Base-by-base conservation (phyloP, 2,797 vertebrate species). In the Anguilla pacifica region DNA sequence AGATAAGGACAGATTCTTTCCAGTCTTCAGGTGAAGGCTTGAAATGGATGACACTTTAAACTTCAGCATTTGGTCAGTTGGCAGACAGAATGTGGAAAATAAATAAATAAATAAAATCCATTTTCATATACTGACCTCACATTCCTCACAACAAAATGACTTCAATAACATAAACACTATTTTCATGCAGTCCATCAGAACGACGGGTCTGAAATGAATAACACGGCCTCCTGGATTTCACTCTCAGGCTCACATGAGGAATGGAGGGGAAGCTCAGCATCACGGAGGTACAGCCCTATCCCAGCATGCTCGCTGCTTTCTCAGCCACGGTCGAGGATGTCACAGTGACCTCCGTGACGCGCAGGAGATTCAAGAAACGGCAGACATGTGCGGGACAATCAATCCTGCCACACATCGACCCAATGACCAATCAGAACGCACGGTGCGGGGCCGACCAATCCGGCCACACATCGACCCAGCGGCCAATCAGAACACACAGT, bases 151-250 rank as follows among this genome's bases (percentile, higher is more conserved):
- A 77, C 67, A 77, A 43, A 57, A 67, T 70, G 25, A 28, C 83
- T 88, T 72, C 55, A 70, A 87, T 87, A 87, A 87, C 39, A 87
- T 87, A 87, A 87, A 84, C 83, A 84, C 87, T 46, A 70, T 77
- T 74, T 85, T 84, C 83, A 84, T 77, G 82, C 17, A 39, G 31
- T 19, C 57, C 28, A 82, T 39, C 81, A 64, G 67, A 67, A 35
- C 55, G 59, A 88, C 7, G 15, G 61, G 55, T n/a, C 59, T 49
- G 19, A 49, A 85, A 85, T 61, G 25, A 88, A 85, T n/a, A 35
- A 39, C 57, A 15, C n/a, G 43, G 39, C 84, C 55, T 53, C 17
- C 31, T n/a, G 46, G 17, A 85, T 46, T 46, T 59, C 10, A 9
- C 11, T 77, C 13, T 49, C 67, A 28, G 82, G 25, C 49, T 72